These are phyloP conservation scores for Panagrolaimus sp. DNA, from an alignment of 1,140 invertebrate species.

Conservation along the genomic window DNA sequence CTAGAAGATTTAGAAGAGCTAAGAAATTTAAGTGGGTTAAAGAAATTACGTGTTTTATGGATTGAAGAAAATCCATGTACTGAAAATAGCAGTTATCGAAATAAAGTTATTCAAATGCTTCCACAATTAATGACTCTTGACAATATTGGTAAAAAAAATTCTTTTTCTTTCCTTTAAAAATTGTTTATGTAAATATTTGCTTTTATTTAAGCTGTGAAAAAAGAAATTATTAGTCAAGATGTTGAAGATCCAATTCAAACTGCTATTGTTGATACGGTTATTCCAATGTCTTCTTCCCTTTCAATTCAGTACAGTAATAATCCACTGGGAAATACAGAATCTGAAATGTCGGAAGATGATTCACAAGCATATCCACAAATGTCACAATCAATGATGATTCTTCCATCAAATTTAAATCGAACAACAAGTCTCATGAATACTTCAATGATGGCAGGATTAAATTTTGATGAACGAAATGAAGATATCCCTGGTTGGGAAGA, in stretches of 20 bases:
- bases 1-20: conserved; percentile 31
- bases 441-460: neutral
- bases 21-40: conserved; percentile 29
- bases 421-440: conserved; percentile 8
- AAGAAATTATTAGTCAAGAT: neutral
- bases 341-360: neutral
- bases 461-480: neutral
- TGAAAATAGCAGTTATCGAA: conserved; percentile 27
- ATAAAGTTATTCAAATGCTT: conserved; percentile 29
- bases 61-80: conserved; percentile 46
- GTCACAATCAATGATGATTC: conserved; percentile 5
- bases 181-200: neutral
- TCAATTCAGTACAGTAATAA: too few relatives aligned
- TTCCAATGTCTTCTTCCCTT: neutral
- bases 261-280: conserved; percentile 5
- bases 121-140: conserved; percentile 39
- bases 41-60: conserved; percentile 32
- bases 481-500: conserved; percentile 8
- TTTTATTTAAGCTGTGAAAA: neutral
- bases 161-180: neutral
- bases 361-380: neutral
- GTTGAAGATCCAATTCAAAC: neutral
- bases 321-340: neutral
- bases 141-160: conserved; percentile 28
- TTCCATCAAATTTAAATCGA: neutral